These are phyloP conservation scores for Euschistus heros DNA, from an alignment of 1,140 invertebrate genomes.

Conservation along the genomic window DNA sequence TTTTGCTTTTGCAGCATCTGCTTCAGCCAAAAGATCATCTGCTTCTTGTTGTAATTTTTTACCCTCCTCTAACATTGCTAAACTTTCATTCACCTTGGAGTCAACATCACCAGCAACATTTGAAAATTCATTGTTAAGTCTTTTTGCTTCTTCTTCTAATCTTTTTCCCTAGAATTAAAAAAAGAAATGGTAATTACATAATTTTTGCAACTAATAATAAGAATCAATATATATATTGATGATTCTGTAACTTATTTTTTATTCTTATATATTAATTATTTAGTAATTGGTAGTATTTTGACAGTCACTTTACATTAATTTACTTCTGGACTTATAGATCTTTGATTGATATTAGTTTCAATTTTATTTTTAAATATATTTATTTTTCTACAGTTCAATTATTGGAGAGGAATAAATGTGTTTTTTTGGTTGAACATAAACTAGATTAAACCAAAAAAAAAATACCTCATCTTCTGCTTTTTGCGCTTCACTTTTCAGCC, in stretches of 20 bases:
- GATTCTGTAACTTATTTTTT: too few species aligned
- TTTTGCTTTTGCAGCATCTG: conserved; percentile 55
- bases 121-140: not conserved
- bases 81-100: conserved; percentile 8
- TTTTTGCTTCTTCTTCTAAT: conserved; percentile 8
- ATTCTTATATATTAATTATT: too few species aligned
- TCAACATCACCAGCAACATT: not conserved
- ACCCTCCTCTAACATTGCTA: conserved; percentile 31
- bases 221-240: too few species aligned
- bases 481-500: conserved; percentile 54
- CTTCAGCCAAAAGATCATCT: conserved; percentile 54
- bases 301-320: too few species aligned
- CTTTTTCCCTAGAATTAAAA: conserved; percentile 8
- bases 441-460: conserved; percentile 20
- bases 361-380: too few species aligned
- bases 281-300: too few species aligned
- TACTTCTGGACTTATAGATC: too few species aligned
- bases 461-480: conserved; percentile 47
- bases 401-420: not conserved
- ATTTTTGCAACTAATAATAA: too few species aligned
- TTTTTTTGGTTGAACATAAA: not conserved
- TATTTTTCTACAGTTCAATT: not conserved
- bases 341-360: too few species aligned
- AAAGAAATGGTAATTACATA: not conserved
- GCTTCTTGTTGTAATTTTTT: conserved; percentile 47